These are phyloP conservation scores for Campoletis raptor DNA, from an alignment of 2,888 invertebrate genomes.

Conservation along the genomic window DNA sequence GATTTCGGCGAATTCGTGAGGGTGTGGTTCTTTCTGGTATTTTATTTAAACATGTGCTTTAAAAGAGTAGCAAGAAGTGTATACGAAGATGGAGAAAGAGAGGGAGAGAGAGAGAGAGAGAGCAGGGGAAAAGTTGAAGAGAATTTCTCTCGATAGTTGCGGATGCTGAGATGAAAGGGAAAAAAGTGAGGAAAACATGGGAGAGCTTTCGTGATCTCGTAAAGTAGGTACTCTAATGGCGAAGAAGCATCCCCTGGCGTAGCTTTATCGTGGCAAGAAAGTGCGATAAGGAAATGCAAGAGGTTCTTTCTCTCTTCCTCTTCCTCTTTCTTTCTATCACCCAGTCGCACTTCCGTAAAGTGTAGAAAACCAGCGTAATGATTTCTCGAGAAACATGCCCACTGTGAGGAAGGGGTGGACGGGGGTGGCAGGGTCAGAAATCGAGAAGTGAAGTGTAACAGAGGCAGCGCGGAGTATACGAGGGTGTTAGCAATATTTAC, in stretches of 20 bases:
- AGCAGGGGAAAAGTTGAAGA: background rate
- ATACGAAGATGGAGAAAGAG: background rate
- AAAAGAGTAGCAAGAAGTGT: background rate
- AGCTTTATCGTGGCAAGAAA: slow-evolving; percentile 28
- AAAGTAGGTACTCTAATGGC: slow-evolving; percentile 60
- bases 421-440: slow-evolving; percentile 28
- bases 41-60: slow-evolving; percentile 2
- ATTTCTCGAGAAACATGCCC: slow-evolving; percentile 20
- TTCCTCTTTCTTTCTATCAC: background rate
- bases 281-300: slow-evolving; percentile 38
- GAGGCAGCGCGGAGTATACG: slow-evolving; percentile 33
- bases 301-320: background rate
- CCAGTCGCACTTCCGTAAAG: slow-evolving; percentile 15
- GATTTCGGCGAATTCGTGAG: background rate
- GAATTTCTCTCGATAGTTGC: slow-evolving; percentile 16
- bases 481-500: slow-evolving; percentile 65
- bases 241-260: slow-evolving; percentile 43
- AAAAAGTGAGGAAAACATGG: slow-evolving; percentile 1
- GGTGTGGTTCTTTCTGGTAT: background rate
- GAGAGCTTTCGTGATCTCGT: slow-evolving; percentile 59
- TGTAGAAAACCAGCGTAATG: slow-evolving; percentile 30
- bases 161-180: slow-evolving; percentile 22
- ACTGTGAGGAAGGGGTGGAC: background rate
- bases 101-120: background rate
- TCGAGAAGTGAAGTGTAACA: slow-evolving; percentile 28